phyloP scores from a whole-genome alignment of 1,140 invertebrate genomes.

The Drosophila rufa region DNA sequence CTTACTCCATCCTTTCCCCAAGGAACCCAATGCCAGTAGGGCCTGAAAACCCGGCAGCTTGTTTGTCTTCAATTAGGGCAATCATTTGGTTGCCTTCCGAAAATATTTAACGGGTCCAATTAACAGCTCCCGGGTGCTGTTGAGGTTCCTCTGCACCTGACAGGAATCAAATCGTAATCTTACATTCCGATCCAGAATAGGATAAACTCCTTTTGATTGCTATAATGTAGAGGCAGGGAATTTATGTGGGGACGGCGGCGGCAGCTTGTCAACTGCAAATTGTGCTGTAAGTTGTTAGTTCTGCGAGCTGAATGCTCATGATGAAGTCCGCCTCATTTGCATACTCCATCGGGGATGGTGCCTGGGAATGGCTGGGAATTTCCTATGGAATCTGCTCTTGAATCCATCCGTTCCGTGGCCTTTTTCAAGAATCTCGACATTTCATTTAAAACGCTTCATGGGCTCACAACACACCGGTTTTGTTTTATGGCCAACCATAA shows the following conservation, averaged over 20 bases:
- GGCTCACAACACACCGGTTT: conserved; percentile 32
- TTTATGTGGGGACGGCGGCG: too few relatives aligned
- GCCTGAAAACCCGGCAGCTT: conserved; percentile 12
- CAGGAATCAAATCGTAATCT: conserved; percentile 19
- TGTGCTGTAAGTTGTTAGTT: conserved; percentile 34
- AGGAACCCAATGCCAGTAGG: background rate
- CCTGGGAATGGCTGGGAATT: conserved; percentile 1
- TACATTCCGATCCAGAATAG: background rate
- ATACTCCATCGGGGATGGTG: conserved; percentile 21
- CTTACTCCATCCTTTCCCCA: background rate
- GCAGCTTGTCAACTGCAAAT: conserved; percentile 37
- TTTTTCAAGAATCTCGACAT: conserved; percentile 45
- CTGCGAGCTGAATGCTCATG: background rate
- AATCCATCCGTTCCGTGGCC: background rate
- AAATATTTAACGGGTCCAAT: conserved; percentile 32
- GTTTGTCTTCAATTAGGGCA: conserved; percentile 67
- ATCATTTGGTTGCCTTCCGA: conserved; percentile 17
- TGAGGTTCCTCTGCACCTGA: conserved; percentile 16
- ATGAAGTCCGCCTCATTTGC: conserved; percentile 42
- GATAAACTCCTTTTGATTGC: conserved; percentile 4
- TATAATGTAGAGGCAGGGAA: background rate
- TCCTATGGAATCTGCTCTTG: conserved; percentile 7
- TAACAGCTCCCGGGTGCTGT: conserved; percentile 7
- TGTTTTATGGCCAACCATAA: conserved; percentile 64
- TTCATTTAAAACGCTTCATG: conserved; percentile 62